Conservation (phyloP, 2,113 vertebrate genomes). For the Grus americana region DNA sequence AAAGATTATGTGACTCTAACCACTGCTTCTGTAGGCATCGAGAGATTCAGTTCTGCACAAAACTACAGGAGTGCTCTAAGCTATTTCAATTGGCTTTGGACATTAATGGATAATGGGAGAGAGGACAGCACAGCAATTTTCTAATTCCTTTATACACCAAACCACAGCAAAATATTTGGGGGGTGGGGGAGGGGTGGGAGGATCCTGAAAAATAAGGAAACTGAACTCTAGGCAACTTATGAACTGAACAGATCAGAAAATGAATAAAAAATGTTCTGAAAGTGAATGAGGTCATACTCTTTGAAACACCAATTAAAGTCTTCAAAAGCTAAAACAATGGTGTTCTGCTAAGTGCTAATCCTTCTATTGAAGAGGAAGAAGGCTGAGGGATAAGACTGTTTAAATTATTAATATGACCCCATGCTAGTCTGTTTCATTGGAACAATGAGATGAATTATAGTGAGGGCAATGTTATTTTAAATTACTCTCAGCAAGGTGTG, state of each 20-base stretch:
- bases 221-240: neutral
- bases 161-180: neutral
- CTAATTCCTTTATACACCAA: neutral
- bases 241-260: neutral
- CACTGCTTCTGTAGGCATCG: neutral
- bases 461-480: constrained; percentile 31
- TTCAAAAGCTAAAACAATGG: constrained; percentile 14
- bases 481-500: constrained; percentile 37
- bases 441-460: constrained; percentile 37
- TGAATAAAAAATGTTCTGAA: neutral
- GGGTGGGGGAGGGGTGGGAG: accelerated
- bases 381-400: neutral
- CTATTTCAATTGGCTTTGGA: neutral
- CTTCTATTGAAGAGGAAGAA: neutral
- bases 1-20: neutral
- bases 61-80: neutral
- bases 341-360: neutral
- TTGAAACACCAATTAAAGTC: constrained; percentile 27
- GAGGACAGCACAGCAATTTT: neutral
- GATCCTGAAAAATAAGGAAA: neutral
- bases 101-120: neutral
- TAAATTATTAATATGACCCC: constrained; percentile 55
- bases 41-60: neutral
- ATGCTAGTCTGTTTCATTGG: neutral
- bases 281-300: neutral